A percentile compares a stretch with the other conserved stretches of the same genome.
Conservation (phyloP, 2,797 vertebrate genomes). For the Gadopsis marmoratus region DNA sequence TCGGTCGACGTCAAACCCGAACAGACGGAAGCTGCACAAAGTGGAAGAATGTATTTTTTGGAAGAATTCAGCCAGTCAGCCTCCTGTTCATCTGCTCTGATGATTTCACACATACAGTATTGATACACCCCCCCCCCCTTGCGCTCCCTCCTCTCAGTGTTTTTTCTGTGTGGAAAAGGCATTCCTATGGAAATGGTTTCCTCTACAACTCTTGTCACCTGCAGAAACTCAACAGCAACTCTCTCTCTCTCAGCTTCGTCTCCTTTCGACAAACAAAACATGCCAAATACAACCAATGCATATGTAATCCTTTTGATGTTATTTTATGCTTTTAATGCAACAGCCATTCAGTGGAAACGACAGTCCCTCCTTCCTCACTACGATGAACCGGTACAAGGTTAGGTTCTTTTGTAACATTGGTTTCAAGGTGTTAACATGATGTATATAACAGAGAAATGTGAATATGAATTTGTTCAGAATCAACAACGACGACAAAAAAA, state of each 20-base stretch:
- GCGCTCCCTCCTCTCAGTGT: constrained; percentile 15
- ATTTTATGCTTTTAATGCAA: constrained; percentile 70
- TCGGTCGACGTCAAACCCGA: constrained; percentile 54
- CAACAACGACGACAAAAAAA: constrained; percentile 59
- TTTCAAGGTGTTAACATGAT: constrained; percentile 80
- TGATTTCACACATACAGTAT: constrained; percentile 50
- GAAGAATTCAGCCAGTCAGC: constrained; percentile 47
- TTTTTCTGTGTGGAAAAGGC: constrained; percentile 66
- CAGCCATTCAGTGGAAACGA: constrained; percentile 70
- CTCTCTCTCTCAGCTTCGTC: constrained; percentile 31
- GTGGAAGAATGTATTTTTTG: constrained; percentile 55
- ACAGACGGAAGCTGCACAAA: constrained; percentile 67
- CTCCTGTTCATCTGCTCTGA: constrained; percentile 41
- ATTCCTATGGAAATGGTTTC: constrained; percentile 74
- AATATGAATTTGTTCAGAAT: constrained; percentile 88
- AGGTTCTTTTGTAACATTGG: constrained; percentile 73
- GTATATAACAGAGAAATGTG: constrained; percentile 88
- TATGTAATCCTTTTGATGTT: constrained; percentile 48
- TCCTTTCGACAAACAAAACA: constrained; percentile 49
- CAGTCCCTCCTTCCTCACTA: constrained; percentile 72
- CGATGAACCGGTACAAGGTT: constrained; percentile 81
- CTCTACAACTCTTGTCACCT: constrained; percentile 46
- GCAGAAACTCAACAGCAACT: constrained; percentile 58
- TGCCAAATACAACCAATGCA: constrained; percentile 81
- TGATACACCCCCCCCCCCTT: constrained; percentile 11